A percentile compares a stretch with the other conserved stretches of the same genome.
Conservation (phyloP, 2,797 vertebrate genomes). For the Danio tinwini region DNA sequence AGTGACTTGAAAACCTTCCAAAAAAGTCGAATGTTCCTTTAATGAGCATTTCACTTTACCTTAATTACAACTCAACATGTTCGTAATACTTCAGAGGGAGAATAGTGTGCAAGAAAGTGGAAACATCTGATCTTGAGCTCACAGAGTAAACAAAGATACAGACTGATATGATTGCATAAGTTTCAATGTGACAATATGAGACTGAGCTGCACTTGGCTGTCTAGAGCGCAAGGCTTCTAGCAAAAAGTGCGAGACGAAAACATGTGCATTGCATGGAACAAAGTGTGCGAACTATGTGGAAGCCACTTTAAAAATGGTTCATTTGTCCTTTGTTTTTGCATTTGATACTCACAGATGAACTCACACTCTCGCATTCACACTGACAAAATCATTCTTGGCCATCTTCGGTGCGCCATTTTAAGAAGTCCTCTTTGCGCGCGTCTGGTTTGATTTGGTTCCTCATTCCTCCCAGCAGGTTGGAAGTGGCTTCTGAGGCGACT, state of each 20-base stretch:
- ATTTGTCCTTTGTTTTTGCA: slow-evolving; percentile 65
- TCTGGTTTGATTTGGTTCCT: slow-evolving; percentile 94
- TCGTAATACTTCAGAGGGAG: slow-evolving; percentile 10
- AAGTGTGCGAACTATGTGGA: slow-evolving; percentile 49
- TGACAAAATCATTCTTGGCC: slow-evolving; percentile 80
- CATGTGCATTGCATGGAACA: slow-evolving; percentile 46
- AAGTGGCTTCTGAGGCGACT: slow-evolving; percentile 91
- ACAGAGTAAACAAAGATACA: slow-evolving; percentile 50
- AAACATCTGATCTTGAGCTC: slow-evolving; percentile 29
- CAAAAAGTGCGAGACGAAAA: slow-evolving; percentile 47
- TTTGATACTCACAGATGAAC: slow-evolving; percentile 58
- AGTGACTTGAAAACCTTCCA: no score
- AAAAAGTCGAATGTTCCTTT: neutral
- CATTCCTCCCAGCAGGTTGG: slow-evolving; percentile 92
- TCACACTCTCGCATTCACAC: slow-evolving; percentile 54
- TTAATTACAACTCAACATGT: neutral
- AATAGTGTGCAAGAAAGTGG: neutral
- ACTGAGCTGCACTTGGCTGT: slow-evolving; percentile 45
- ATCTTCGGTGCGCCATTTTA: slow-evolving; percentile 91
- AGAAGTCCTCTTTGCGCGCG: slow-evolving; percentile 89
- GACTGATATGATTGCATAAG: slow-evolving; percentile 69
- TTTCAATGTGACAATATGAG: slow-evolving; percentile 45
- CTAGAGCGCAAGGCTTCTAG: slow-evolving; percentile 36
- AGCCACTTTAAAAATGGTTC: slow-evolving; percentile 69
- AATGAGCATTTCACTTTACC: neutral